Base-by-base conservation (phyloP, 1,140 invertebrate genomes). In the Vanessa tameamea region DNA sequence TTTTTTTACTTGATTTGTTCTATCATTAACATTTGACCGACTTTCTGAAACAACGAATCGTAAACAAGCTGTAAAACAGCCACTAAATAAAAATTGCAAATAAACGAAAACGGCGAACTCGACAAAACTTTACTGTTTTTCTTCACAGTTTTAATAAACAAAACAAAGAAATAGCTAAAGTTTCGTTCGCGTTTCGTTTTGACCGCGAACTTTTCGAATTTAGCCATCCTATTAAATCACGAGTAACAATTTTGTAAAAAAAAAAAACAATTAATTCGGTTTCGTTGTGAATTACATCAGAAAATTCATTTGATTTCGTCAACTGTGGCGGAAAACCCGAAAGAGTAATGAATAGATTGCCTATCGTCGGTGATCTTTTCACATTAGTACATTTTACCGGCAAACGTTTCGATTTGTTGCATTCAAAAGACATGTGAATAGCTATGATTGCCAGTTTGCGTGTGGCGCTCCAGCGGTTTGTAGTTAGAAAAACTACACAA, bases 371-470 rank as follows among this genome's bases (percentile, higher is more conserved):
- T 53, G 69, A 78, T 69, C 72, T 78, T 87, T 83, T 78, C 72
- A 80, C 80, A 80, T 84, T 81, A 79, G 77, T 78, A 75, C 81
- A 73, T 81, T 87, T 85, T 82, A 76, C 72, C 65, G 72, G 67
- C 78, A 72, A 80, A 76, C 78, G 80, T 79, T 88, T 86, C 80
- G 83, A 86, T 89, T 88, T 86, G 82, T 83, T 86, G 83, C 86
- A 87, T 86, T 87, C 83, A 85, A 67, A 78, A 80, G 76, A 77
- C 80, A 82, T 75, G 80, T 80, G 79, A 82, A 80, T 79, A 77
- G 80, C 77, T 75, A 68, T 90, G 88, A 91, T 91, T 84, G 82
- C 86, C 63, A 55, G 85, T 85, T 91, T 82, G 89, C 89, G 89
- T 91, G 89, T 76, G 57, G 43, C 37, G 55, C 57, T 77, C 72